phyloP scores from a whole-genome alignment of 1,140 invertebrate genomes.

The Polyergus mexicanus region DNA sequence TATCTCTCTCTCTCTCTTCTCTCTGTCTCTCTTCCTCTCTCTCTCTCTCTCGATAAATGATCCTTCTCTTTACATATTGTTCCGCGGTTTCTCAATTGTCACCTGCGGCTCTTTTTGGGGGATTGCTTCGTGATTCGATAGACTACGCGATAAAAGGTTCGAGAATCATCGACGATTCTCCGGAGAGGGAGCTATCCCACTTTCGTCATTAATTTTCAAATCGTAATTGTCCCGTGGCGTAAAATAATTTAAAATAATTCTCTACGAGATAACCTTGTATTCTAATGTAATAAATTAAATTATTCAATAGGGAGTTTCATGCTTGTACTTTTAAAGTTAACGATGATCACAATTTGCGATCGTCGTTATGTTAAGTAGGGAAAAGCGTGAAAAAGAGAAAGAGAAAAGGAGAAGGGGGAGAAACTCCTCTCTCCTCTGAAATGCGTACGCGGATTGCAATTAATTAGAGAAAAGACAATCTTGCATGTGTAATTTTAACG shows the following conservation, averaged over 20 bases:
- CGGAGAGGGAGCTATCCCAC: background rate
- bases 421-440: background rate
- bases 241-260: too few relatives aligned
- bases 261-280: background rate
- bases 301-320: background rate
- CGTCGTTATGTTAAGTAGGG: background rate
- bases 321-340: background rate
- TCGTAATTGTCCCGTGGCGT: background rate
- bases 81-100: conserved; percentile 34
- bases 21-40: background rate
- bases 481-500: conserved; percentile 12
- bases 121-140: conserved; percentile 6
- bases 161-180: background rate
- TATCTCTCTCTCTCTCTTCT: background rate
- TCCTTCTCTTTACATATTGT: conserved; percentile 20
- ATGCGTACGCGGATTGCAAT: conserved; percentile 26
- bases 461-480: conserved; percentile 26
- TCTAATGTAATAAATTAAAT: background rate
- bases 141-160: background rate
- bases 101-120: conserved; percentile 13
- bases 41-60: background rate
- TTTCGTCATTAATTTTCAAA: conserved; percentile 14
- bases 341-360: background rate
- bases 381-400: background rate
- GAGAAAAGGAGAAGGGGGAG: background rate